A percentile compares a stretch with the other conserved stretches of the same genome.
Conservation (phyloP, 2,888 invertebrate species). For the Cataglyphis livida region DNA sequence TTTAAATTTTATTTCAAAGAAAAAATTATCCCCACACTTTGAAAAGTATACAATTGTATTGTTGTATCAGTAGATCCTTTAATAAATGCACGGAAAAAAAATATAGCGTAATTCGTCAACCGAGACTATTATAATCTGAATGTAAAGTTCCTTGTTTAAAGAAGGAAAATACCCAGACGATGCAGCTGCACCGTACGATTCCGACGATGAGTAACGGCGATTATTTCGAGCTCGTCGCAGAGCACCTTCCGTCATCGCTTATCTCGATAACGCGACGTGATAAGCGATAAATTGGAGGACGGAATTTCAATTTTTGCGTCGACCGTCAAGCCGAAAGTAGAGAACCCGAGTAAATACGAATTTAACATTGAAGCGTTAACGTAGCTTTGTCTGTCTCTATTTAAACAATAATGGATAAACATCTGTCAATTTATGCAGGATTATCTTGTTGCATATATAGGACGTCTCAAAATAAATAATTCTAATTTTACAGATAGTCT, state of each 20-base stretch:
- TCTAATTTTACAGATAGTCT: not conserved
- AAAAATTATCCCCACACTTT: not conserved
- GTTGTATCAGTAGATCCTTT: not conserved
- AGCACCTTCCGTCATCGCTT: constrained; percentile 17
- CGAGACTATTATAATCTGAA: not conserved
- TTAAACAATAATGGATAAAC: constrained; percentile 4
- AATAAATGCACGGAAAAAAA: not conserved
- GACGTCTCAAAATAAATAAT: not conserved
- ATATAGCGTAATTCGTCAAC: not conserved
- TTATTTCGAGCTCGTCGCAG: constrained; percentile 19
- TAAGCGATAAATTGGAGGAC: constrained; percentile 48
- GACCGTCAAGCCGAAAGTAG: not conserved
- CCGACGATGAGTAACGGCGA: not conserved
- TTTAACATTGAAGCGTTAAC: not conserved
- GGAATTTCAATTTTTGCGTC: constrained; percentile 17
- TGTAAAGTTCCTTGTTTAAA: constrained; percentile 11
- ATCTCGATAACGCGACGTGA: constrained; percentile 58
- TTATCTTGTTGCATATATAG: not conserved
- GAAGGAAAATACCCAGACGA: not conserved
- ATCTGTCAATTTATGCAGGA: not conserved
- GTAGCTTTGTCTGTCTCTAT: not conserved
- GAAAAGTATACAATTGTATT: not conserved
- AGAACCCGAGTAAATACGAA: not conserved
- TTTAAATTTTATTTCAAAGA: not conserved
- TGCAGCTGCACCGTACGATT: constrained; percentile 15